Conservation (phyloP, 2,113 vertebrate genomes). For the Ahaetulla prasina region DNA sequence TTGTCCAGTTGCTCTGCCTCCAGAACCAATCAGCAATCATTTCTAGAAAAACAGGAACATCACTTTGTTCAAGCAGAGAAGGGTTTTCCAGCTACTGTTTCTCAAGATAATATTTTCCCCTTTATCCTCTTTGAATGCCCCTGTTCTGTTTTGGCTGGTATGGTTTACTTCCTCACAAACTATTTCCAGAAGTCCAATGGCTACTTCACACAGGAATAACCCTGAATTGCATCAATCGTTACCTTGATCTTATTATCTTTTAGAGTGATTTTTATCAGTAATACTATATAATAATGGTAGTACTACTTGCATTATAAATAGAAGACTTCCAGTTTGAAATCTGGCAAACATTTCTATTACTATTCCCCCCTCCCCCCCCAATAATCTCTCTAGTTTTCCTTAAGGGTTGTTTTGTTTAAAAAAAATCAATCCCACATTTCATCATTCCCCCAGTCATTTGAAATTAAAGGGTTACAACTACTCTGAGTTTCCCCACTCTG, state of each 20-base stretch:
- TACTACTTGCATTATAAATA: not conserved
- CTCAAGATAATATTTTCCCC: not conserved
- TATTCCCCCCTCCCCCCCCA: fast-evolving
- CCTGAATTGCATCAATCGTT: not conserved
- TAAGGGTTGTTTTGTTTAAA: too few species aligned
- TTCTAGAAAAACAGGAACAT: not conserved
- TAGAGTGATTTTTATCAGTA: not conserved
- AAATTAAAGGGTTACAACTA: not conserved
- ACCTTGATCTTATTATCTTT: not conserved
- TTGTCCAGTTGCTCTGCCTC: not conserved
- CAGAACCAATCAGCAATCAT: not conserved
- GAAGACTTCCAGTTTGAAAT: not conserved
- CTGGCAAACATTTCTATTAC: not conserved
- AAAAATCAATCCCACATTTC: too few species aligned
- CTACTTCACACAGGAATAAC: not conserved
- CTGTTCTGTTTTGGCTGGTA: not conserved
- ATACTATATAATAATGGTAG: not conserved
- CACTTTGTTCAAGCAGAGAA: not conserved
- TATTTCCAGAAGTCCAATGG: not conserved
- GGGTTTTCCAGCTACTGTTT: not conserved
- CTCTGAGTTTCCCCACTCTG: not conserved
- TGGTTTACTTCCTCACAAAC: not conserved
- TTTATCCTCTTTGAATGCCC: not conserved
- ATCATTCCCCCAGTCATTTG: not conserved
- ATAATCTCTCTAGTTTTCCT: not conserved